Conservation (phyloP, 2,888 invertebrate genomes). For the Aquatica leii region DNA sequence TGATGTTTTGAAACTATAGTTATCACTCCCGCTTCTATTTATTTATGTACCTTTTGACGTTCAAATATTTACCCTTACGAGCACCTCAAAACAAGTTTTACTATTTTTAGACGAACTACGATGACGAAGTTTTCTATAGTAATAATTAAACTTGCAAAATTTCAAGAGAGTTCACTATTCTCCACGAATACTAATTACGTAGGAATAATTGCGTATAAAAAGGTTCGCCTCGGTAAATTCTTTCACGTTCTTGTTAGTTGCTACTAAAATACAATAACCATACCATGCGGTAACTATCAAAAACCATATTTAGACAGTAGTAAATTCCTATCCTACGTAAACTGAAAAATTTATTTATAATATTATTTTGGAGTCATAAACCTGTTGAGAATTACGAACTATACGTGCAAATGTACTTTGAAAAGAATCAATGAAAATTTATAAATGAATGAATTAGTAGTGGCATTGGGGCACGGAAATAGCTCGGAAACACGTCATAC, state of each 20-base stretch:
- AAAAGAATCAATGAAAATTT: constrained; percentile 12
- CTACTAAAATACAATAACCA: constrained; percentile 20
- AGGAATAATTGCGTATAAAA: constrained; percentile 3
- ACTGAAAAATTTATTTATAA: background rate
- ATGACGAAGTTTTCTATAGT: constrained; percentile 1
- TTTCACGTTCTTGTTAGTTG: constrained; percentile 21
- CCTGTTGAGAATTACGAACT: background rate
- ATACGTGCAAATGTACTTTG: background rate
- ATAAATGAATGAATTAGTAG: constrained; percentile 28
- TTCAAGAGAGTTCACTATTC: constrained; percentile 11
- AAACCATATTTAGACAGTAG: constrained; percentile 13
- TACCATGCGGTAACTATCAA: constrained; percentile 13
- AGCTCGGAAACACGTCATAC: constrained; percentile 49
- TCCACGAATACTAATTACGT: background rate
- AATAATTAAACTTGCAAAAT: constrained; percentile 9
- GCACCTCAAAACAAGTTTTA: background rate
- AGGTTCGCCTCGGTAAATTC: constrained; percentile 17
- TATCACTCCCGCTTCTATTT: too few species aligned
- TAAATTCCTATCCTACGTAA: constrained; percentile 13
- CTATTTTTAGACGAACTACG: constrained; percentile 5
- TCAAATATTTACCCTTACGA: too few species aligned
- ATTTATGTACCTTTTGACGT: too few species aligned
- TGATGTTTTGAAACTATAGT: too few species aligned
- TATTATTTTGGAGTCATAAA: background rate
- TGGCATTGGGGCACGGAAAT: constrained; percentile 46